Conservation (phyloP, 2,888 invertebrate species). For the Strigamia maritima region DNA sequence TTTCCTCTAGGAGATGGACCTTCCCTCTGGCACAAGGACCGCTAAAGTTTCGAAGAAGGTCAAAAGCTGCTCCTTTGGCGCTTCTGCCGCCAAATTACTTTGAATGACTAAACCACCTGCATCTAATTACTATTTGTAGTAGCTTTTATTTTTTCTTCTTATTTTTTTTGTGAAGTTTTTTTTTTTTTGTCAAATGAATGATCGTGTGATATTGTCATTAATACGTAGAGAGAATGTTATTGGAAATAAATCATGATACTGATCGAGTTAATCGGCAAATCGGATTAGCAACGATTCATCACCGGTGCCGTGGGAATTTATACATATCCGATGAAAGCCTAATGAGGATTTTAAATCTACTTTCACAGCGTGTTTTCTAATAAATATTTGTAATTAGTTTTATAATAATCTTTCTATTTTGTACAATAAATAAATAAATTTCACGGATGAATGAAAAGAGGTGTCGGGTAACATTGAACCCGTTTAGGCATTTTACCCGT, state of each 20-base stretch:
- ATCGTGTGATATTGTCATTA: neutral
- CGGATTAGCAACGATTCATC: conserved; percentile 7
- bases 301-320: neutral
- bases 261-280: conserved; percentile 1
- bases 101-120: conserved; percentile 1
- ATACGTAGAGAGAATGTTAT: neutral
- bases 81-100: conserved; percentile 40
- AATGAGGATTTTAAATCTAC: neutral
- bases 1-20: conserved; percentile 42
- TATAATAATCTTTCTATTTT: neutral
- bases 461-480: no score
- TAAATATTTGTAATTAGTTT: neutral
- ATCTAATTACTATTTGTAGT: neutral
- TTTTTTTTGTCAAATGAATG: neutral
- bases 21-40: conserved; percentile 39
- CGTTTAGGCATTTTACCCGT: no score
- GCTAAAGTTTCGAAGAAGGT: conserved; percentile 43
- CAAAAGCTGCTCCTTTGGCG: conserved; percentile 43
- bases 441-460: no score
- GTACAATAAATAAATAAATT: neutral
- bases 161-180: neutral
- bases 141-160: neutral
- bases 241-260: neutral
- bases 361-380: neutral
- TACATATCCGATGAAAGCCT: neutral